These are phyloP conservation scores for Meles meles DNA, from an alignment of 2,113 vertebrate species.

Conservation along the genomic window DNA sequence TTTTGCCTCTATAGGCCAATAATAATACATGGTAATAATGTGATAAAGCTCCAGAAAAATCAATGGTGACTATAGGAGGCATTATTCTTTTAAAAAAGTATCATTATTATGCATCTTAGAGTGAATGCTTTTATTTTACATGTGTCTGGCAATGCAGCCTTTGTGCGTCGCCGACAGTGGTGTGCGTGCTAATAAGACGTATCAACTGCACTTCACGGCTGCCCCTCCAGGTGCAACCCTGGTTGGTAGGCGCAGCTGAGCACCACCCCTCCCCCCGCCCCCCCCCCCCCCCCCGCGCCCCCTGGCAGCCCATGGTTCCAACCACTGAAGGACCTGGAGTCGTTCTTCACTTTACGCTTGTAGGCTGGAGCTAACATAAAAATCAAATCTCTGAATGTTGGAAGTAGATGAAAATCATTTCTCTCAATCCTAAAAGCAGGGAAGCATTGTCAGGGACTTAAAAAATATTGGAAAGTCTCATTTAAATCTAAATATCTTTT, in stretches of 20 bases:
- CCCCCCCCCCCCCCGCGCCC: conserved; percentile 26
- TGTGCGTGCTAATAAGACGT: conserved; percentile 68
- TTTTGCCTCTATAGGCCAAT: conserved; percentile 78
- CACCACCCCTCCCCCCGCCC: not conserved
- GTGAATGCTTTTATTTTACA: conserved; percentile 72
- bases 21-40: conserved; percentile 76
- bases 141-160: conserved; percentile 67
- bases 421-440: conserved; percentile 84
- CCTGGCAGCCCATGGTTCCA: conserved; percentile 61
- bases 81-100: conserved; percentile 74
- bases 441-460: conserved; percentile 82
- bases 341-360: conserved; percentile 64
- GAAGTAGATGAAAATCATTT: conserved; percentile 83
- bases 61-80: conserved; percentile 75
- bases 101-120: conserved; percentile 72
- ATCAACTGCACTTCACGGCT: not conserved
- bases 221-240: conserved; percentile 50
- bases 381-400: conserved; percentile 79
- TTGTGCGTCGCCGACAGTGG: conserved; percentile 50
- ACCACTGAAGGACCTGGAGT: conserved; percentile 52
- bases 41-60: conserved; percentile 74
- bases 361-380: conserved; percentile 79
- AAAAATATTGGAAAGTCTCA: conserved; percentile 87
- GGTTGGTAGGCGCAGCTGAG: conserved; percentile 53
- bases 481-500: conserved; percentile 88